Conservation (phyloP, 2,113 vertebrate genomes). For the Puntigrus tetrazona region DNA sequence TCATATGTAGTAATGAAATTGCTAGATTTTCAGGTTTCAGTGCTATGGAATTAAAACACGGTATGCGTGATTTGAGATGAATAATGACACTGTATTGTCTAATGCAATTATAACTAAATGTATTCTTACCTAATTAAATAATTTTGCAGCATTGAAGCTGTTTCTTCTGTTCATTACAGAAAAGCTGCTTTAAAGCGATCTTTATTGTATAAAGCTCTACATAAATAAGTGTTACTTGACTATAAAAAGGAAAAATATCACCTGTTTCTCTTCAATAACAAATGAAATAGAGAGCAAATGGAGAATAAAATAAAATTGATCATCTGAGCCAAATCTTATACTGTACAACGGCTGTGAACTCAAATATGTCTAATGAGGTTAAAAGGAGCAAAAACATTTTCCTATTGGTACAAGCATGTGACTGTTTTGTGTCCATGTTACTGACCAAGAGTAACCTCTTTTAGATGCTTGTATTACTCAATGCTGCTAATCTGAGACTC, state of each 20-base stretch:
- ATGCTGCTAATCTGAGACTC: neutral
- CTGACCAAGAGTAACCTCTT: constrained; percentile 67
- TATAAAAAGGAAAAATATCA: neutral
- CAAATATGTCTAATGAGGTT: neutral
- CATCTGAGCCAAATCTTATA: neutral
- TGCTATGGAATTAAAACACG: neutral
- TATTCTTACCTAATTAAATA: neutral
- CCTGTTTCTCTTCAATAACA: neutral
- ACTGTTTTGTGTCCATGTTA: constrained; percentile 30
- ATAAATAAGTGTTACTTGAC: neutral
- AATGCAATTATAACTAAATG: neutral
- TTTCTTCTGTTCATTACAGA: neutral
- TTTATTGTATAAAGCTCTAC: neutral
- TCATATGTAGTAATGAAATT: neutral
- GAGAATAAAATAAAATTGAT: neutral
- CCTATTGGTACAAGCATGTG: neutral
- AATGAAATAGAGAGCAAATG: neutral
- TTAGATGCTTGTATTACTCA: constrained; percentile 48
- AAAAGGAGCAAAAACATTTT: neutral
- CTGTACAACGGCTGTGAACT: neutral
- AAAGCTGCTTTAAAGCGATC: neutral
- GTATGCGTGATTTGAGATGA: neutral
- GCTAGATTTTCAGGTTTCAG: neutral
- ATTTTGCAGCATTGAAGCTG: neutral
- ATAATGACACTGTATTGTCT: neutral